Conservation (phyloP, 2,797 vertebrate species). For the Sibirionetta formosa region DNA sequence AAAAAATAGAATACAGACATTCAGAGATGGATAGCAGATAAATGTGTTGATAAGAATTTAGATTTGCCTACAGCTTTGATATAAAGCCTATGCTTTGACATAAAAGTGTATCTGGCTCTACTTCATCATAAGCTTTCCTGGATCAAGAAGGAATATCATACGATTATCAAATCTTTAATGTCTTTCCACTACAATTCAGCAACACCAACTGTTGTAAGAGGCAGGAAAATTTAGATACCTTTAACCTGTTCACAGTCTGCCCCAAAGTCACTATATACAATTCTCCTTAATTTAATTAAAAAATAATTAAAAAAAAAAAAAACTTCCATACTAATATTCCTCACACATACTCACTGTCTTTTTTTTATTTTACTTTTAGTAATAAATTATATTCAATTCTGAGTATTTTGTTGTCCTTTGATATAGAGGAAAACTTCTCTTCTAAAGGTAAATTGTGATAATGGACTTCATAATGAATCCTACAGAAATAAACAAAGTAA, state of each 20-base stretch:
- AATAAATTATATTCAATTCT: not conserved
- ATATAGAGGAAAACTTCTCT: not conserved
- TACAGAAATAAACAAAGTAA: not conserved
- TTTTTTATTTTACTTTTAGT: not conserved
- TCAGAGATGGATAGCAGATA: not conserved
- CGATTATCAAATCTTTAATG: not conserved
- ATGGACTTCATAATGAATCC: not conserved
- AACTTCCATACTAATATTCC: not conserved
- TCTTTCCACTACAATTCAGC: not conserved
- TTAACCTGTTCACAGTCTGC: not conserved
- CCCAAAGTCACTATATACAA: not conserved
- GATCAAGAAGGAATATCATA: not conserved
- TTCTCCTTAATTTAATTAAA: not conserved
- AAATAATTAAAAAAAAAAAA: not conserved
- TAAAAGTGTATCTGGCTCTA: not conserved
- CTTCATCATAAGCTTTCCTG: not conserved
- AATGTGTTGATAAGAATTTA: not conserved
- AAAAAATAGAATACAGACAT: not conserved
- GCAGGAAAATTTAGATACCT: not conserved
- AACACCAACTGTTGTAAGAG: not conserved
- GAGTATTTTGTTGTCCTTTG: not conserved
- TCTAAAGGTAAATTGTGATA: not conserved
- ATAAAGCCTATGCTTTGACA: not conserved
- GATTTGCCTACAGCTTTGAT: not conserved
- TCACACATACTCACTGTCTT: not conserved